Evolutionary conservation across 1,140 invertebrate genomes (phyloP).

Genomic region (Lepidurus packardi): DNA sequence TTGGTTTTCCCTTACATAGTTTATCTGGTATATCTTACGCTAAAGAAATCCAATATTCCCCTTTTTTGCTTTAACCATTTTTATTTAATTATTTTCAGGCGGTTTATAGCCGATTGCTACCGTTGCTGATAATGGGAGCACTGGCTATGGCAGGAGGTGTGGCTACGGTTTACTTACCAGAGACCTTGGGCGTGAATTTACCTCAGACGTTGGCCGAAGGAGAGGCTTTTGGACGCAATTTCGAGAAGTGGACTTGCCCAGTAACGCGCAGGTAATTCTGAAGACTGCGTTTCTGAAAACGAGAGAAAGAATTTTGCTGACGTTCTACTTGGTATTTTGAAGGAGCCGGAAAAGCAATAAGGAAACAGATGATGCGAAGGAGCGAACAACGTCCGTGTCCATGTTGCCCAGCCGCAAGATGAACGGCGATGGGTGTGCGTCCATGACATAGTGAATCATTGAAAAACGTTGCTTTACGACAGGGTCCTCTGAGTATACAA

Average conservation of each 20-base stretch:
- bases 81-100: conserved; percentile 31
- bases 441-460: conserved; percentile 4
- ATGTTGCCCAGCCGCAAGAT: conserved; percentile 8
- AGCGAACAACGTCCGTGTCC: neutral
- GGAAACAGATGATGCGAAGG: neutral
- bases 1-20: conserved; percentile 63
- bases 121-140: conserved; percentile 41
- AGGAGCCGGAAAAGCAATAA: neutral
- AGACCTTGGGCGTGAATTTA: conserved; percentile 31
- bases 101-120: conserved; percentile 40
- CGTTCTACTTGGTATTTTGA: neutral
- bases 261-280: conserved; percentile 20
- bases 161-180: conserved; percentile 42
- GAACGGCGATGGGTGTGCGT: conserved; percentile 2
- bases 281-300: neutral
- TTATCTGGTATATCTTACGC: conserved; percentile 49
- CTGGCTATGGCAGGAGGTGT: conserved; percentile 39
- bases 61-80: neutral
- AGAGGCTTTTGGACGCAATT: conserved; percentile 27
- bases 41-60: neutral
- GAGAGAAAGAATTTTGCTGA: neutral
- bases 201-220: conserved; percentile 33
- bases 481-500: conserved; percentile 8
- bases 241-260: conserved; percentile 28
- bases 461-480: conserved; percentile 6